These are phyloP conservation scores for Pheosia gnoma DNA, from an alignment of 2,888 invertebrate species.

Conservation along the genomic window DNA sequence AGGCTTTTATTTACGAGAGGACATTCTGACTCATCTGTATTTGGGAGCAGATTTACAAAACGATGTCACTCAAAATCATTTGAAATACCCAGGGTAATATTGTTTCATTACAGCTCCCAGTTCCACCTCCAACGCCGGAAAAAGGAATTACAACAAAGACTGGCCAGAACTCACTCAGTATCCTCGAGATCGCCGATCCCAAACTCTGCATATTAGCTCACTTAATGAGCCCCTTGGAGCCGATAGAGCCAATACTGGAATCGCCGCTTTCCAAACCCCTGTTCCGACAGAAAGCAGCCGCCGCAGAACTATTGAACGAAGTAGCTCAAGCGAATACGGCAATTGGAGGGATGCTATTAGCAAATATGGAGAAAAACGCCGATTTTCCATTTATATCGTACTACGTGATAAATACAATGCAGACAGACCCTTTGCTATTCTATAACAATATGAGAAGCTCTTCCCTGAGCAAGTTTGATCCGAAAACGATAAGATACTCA, in stretches of 20 bases:
- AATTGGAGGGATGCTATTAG: conserved; percentile 92
- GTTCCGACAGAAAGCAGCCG: conserved; percentile 90
- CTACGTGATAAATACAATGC: conserved; percentile 94
- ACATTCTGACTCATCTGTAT: not conserved
- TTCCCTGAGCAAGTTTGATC: conserved; percentile 94
- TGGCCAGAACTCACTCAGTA: conserved; percentile 87
- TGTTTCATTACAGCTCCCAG: conserved; percentile 78
- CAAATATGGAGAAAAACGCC: conserved; percentile 95
- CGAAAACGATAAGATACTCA: conserved; percentile 89
- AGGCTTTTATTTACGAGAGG: not conserved
- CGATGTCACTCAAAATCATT: too few relatives aligned
- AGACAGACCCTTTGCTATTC: conserved; percentile 93
- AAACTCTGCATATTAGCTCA: conserved; percentile 94
- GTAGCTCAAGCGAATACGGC: conserved; percentile 89
- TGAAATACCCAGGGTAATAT: not conserved
- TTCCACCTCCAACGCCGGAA: conserved; percentile 86
- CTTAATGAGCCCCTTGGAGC: conserved; percentile 94
- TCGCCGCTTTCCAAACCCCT: conserved; percentile 92
- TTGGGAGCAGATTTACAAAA: not conserved
- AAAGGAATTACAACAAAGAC: conserved; percentile 84
- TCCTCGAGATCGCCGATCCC: conserved; percentile 94
- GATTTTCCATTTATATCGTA: conserved; percentile 97
- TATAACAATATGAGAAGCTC: conserved; percentile 93
- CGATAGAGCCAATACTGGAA: conserved; percentile 93
- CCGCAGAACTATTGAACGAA: conserved; percentile 90